Base-by-base conservation (phyloP, 2,797 vertebrate species). In the Paramormyrops hopkinsi region DNA sequence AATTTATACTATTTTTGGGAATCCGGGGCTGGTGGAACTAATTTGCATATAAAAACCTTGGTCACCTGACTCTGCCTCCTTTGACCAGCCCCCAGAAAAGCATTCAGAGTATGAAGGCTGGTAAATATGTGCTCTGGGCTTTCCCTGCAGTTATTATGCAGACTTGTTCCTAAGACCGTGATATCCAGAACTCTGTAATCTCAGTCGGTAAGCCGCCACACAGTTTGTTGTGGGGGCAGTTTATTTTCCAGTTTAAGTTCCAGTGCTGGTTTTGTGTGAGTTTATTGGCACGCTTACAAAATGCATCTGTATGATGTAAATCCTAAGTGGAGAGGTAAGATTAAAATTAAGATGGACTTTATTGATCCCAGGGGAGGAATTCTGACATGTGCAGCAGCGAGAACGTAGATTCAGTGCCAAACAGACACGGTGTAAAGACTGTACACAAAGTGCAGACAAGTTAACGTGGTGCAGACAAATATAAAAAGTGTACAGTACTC, bases 1-100 rank as follows among this genome's bases (percentile, higher is more conserved):
- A 85, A 79, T 79, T 79, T 79, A 44, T 44, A 79, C 73, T 79
- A 79, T 79, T 79, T 79, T 44, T 79, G 73, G 73, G 73, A 79
- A 79, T 79, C 33, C 8, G 73, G 37, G 14, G 37, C 73, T 41
- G 73, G 73, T 79, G 73, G 73, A 79, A 44, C 73, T 44, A 79
- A 79, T 79, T 14, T 37, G 29, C 65, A 73, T 73, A 73, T 73
- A 79, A 79, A 79, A 79, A 44, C 73, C 37, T 19, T 44, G 73
- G 73, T 79, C 73, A 79, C 37, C 73, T 79, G 73, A 44, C 73
- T 79, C 33, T 44, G 33, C 17, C 73, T 41, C 37, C 73, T 79
- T 79, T 51, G 44, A 85, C 44, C 82, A 85, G 44, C 22, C 82
- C 44, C 44, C 44, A 85, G 17, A 85, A 85, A 22, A 85, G 44